Conservation (phyloP, 2,797 vertebrate species). For the Chloroceryle inda region DNA sequence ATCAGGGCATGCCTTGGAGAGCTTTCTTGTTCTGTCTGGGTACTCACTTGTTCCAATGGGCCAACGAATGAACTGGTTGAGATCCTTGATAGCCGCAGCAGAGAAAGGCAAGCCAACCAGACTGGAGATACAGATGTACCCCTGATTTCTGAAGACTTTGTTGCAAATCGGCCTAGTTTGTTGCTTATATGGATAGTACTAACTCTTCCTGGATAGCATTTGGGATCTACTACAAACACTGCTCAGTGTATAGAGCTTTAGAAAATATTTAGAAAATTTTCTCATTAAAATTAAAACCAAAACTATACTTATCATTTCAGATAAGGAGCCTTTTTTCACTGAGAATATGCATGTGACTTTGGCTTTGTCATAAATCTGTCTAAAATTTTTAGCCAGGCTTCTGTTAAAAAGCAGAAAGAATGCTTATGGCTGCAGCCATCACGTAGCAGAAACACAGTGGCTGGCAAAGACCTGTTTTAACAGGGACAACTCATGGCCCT, state of each 20-base stretch:
- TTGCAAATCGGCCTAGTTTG: background rate
- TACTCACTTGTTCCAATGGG: background rate
- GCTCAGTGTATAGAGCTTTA: background rate
- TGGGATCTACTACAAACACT: background rate
- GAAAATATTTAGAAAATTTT: background rate
- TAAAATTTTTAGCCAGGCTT: background rate
- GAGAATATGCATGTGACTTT: background rate
- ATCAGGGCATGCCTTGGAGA: background rate
- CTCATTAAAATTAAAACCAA: background rate
- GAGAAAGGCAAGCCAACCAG: background rate
- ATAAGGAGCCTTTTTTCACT: background rate
- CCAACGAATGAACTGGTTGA: background rate
- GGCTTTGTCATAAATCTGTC: background rate
- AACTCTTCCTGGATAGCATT: background rate
- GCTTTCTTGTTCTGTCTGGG: background rate
- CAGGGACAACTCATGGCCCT: background rate
- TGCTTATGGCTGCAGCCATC: background rate
- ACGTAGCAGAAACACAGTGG: fast-evolving
- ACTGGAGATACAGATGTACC: background rate
- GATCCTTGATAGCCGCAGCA: background rate
- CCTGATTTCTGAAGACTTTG: background rate
- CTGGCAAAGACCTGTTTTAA: background rate
- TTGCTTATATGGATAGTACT: background rate
- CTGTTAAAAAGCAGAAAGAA: background rate
- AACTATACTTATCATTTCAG: background rate